These are phyloP conservation scores for Fukomys damarensis DNA, from an alignment of 2,113 vertebrate genomes.

Conservation along the genomic window DNA sequence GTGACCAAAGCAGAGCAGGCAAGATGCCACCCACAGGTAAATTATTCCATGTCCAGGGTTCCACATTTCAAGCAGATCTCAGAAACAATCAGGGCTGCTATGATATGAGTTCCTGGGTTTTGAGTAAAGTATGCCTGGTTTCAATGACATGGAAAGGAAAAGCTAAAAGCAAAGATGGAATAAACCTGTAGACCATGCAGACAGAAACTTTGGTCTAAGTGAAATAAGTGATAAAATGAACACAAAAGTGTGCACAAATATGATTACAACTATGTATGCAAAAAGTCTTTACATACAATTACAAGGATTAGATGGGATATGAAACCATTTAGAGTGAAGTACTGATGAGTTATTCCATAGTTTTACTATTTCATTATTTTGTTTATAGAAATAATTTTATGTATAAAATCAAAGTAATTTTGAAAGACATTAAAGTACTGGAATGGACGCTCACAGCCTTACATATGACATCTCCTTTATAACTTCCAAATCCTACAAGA, in stretches of 20 bases:
- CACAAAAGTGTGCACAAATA: background rate
- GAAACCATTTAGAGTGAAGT: background rate
- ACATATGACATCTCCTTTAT: conserved; percentile 15
- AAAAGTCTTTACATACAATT: background rate
- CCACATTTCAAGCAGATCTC: background rate
- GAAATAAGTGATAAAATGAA: conserved; percentile 40
- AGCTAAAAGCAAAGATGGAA: background rate
- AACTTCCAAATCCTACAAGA: background rate
- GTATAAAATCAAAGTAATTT: conserved; percentile 15
- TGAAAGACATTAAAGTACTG: background rate
- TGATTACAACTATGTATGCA: background rate
- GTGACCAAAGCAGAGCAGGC: background rate
- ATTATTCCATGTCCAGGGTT: background rate
- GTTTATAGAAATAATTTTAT: background rate
- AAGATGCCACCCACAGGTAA: background rate
- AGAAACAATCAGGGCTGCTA: background rate
- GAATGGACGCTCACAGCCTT: background rate
- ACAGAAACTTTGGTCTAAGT: background rate
- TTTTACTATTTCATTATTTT: background rate
- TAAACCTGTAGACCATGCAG: background rate
- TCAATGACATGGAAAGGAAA: background rate
- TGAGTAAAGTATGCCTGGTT: background rate
- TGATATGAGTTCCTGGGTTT: background rate
- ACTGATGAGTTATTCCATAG: background rate
- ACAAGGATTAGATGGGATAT: background rate